These are phyloP conservation scores for Phasianus colchicus DNA, from an alignment of 2,113 vertebrate species.

Conservation along the genomic window DNA sequence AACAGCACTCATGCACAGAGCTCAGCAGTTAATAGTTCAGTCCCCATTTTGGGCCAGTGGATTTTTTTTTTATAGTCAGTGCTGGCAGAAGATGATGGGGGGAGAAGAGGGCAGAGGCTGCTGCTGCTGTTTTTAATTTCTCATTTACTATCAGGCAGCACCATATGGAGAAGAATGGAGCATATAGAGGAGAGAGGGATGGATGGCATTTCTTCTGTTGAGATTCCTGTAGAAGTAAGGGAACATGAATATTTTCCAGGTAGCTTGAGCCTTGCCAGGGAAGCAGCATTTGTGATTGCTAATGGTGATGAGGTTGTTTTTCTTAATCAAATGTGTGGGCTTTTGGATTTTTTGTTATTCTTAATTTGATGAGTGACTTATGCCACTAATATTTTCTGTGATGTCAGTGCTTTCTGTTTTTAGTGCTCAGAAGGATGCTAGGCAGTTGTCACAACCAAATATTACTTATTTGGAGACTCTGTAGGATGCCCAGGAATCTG, in stretches of 20 bases:
- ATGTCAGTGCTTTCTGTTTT: constrained; percentile 27
- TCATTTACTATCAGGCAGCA: constrained; percentile 65
- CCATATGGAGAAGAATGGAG: constrained; percentile 54
- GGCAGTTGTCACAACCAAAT: constrained; percentile 46
- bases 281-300: constrained; percentile 51
- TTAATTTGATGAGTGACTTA: constrained; percentile 12
- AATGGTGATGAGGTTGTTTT: not conserved
- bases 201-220: constrained; percentile 48
- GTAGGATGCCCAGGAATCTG: constrained; percentile 11
- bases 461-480: constrained; percentile 37
- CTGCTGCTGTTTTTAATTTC: constrained; percentile 65
- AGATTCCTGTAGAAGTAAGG: constrained; percentile 41
- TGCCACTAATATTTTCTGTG: not conserved
- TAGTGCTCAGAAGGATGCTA: constrained; percentile 8
- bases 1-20: not conserved
- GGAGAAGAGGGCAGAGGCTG: constrained; percentile 26
- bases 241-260: constrained; percentile 68
- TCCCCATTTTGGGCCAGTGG: constrained; percentile 3
- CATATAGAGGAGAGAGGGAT: not conserved
- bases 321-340: not conserved
- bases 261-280: constrained; percentile 52
- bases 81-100: not conserved
- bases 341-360: not conserved
- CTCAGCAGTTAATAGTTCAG: not conserved
- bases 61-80: not conserved